Evolutionary conservation across 2,113 vertebrate species (phyloP).

Genomic region (Rafetus swinhoei): DNA sequence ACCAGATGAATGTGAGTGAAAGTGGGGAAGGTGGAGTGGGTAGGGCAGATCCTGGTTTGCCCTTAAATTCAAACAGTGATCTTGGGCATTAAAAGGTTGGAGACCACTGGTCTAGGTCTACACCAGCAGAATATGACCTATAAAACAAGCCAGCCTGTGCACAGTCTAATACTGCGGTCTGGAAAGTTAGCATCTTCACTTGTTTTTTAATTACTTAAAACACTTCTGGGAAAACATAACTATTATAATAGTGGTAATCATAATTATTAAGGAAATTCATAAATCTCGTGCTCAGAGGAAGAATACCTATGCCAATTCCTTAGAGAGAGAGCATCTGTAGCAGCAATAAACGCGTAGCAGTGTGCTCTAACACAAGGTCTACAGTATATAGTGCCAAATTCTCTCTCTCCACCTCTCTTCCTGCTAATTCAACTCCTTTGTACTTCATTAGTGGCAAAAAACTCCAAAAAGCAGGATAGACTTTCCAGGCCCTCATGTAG

Average conservation of each 20-base stretch:
- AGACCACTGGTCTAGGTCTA: not conserved
- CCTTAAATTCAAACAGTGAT: too few relatives aligned
- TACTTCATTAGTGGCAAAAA: not conserved
- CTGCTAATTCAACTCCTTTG: not conserved
- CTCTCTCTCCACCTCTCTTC: not conserved
- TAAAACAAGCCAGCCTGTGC: not conserved
- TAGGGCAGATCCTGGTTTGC: too few relatives aligned
- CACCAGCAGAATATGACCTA: not conserved
- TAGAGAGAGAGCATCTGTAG: not conserved
- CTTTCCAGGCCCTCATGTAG: not conserved
- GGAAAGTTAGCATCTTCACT: not conserved
- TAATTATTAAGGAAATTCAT: not conserved
- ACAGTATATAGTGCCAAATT: not conserved
- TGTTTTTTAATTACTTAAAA: not conserved
- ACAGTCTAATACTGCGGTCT: not conserved
- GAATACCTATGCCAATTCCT: not conserved
- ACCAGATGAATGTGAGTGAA: too few relatives aligned
- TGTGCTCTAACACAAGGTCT: not conserved
- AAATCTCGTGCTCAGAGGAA: not conserved
- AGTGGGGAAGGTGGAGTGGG: too few relatives aligned
- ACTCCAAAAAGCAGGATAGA: not conserved
- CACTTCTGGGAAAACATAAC: not conserved
- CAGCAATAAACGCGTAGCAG: not conserved
- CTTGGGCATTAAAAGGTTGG: too few relatives aligned
- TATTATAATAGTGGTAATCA: not conserved